Conservation (phyloP, 2,888 invertebrate genomes). For the Horisme vitalbata region DNA sequence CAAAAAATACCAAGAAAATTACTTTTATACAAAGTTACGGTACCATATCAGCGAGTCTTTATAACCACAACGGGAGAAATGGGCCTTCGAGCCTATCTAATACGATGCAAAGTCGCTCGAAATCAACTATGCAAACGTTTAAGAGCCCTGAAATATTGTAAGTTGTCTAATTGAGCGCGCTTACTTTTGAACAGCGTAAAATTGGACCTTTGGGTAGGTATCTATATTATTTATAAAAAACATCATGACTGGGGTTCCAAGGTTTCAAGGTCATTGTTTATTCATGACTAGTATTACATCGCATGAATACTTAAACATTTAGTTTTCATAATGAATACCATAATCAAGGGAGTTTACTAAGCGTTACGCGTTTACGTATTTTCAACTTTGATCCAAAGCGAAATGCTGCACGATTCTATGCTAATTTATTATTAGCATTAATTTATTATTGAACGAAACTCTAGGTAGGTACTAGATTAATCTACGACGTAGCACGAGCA, state of each 20-base stretch:
- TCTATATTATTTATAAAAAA: slow-evolving; percentile 16
- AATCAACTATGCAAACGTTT: not conserved
- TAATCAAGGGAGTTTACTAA: slow-evolving; percentile 27
- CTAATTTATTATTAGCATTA: too few species aligned
- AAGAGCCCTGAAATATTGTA: not conserved
- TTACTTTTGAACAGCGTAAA: not conserved
- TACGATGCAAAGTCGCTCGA: not conserved
- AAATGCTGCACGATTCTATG: too few species aligned
- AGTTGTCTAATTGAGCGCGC: not conserved
- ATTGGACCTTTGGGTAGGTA: slow-evolving; percentile 14
- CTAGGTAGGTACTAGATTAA: too few species aligned
- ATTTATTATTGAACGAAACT: too few species aligned
- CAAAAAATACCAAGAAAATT: too few species aligned
- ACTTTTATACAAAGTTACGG: too few species aligned
- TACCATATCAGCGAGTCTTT: too few species aligned
- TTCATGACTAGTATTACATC: slow-evolving; percentile 39
- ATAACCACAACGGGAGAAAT: too few species aligned
- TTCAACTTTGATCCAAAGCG: too few species aligned
- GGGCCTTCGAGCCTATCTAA: too few species aligned
- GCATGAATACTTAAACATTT: slow-evolving; percentile 39
- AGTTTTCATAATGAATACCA: slow-evolving; percentile 29
- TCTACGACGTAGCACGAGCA: too few species aligned
- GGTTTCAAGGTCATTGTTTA: slow-evolving; percentile 41
- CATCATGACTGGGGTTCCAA: slow-evolving; percentile 28
- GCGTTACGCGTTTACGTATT: too few species aligned